phyloP scores from a whole-genome alignment of 1,140 invertebrate species.

The Trissolcus basalis region DNA sequence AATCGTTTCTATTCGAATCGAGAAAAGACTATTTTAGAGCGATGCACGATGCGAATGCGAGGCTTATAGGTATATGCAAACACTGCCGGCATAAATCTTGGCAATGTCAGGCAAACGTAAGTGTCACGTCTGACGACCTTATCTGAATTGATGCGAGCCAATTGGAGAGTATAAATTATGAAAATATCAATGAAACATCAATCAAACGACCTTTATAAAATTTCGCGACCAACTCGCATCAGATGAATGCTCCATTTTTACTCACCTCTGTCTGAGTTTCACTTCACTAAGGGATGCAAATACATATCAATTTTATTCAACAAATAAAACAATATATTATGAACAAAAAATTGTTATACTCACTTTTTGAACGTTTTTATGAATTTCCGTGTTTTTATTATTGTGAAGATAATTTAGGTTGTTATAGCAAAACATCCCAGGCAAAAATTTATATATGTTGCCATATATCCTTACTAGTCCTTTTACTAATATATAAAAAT shows the following conservation, averaged over 20 bases:
- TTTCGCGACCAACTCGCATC: slow-evolving; percentile 1
- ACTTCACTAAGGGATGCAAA: too few species aligned
- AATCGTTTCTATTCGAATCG: slow-evolving; percentile 58
- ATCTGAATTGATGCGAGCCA: slow-evolving; percentile 48
- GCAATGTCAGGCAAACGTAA: slow-evolving; percentile 56
- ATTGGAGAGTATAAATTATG: slow-evolving; percentile 53
- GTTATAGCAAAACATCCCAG: too few species aligned
- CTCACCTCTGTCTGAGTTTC: background rate
- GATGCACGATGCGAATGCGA: slow-evolving; percentile 54
- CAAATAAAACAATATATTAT: too few species aligned
- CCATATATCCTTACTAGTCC: too few species aligned
- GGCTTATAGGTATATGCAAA: slow-evolving; percentile 53
- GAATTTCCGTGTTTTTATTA: too few species aligned
- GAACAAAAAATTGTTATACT: too few species aligned
- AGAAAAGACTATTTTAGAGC: slow-evolving; percentile 54
- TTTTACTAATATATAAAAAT: too few species aligned
- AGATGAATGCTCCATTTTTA: background rate
- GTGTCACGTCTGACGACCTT: slow-evolving; percentile 52
- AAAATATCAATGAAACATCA: slow-evolving; percentile 47
- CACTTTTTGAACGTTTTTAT: too few species aligned
- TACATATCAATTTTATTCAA: too few species aligned
- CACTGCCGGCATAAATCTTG: slow-evolving; percentile 52
- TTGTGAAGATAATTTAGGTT: too few species aligned
- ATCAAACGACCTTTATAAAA: slow-evolving; percentile 41
- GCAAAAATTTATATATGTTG: too few species aligned